These are phyloP conservation scores for Nematostella vectensis DNA, from an alignment of 92 coral and sea anemone species.

Conservation along the genomic window DNA sequence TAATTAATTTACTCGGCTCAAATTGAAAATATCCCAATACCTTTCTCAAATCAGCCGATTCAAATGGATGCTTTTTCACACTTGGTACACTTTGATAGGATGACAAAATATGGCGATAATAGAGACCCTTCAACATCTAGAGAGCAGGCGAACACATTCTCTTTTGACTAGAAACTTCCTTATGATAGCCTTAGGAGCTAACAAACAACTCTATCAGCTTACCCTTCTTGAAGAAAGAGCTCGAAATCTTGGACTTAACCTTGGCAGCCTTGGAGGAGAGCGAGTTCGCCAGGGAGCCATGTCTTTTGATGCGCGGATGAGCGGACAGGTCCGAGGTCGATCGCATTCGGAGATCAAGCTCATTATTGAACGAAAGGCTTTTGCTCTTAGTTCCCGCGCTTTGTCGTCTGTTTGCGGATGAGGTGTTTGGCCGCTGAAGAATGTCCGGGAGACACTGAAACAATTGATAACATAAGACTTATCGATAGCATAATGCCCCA, in stretches of 20 bases:
- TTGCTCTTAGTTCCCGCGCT: background rate
- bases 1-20: too few species aligned
- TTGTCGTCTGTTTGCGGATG: conserved; percentile 10
- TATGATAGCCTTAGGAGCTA: too few species aligned
- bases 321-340: conserved; percentile 46
- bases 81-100: too few species aligned
- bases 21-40: too few species aligned
- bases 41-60: too few species aligned
- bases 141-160: too few species aligned
- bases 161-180: too few species aligned
- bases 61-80: too few species aligned
- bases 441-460: conserved; percentile 72
- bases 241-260: conserved; percentile 69
- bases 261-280: conserved; percentile 63
- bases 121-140: too few species aligned
- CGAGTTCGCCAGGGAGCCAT: conserved; percentile 59
- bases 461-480: background rate
- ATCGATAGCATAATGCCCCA: too few species aligned
- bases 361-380: conserved; percentile 22
- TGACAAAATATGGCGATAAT: too few species aligned
- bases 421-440: conserved; percentile 37
- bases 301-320: conserved; percentile 53
- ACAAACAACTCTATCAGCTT: too few species aligned
- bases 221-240: conserved; percentile 78
- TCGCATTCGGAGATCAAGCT: conserved; percentile 13